Conservation (phyloP, 2,113 vertebrate genomes). For the Papio anubis region DNA sequence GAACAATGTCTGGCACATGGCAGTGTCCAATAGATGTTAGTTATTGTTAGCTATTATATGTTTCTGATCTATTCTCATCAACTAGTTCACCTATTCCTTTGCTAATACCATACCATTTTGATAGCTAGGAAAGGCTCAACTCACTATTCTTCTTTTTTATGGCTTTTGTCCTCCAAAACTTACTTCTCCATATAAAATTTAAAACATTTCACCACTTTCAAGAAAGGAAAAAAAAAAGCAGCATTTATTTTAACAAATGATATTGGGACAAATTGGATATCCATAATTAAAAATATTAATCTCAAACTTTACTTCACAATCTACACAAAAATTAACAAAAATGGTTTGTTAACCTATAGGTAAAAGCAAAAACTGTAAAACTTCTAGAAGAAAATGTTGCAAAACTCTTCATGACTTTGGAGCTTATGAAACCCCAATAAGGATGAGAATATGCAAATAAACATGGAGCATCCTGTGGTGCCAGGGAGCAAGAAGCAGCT, state of each 20-base stretch:
- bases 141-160: neutral
- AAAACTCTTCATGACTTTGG: neutral
- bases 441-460: too few species aligned
- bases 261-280: neutral
- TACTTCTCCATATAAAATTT: neutral
- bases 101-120: neutral
- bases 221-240: neutral
- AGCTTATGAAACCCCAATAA: neutral
- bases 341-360: too few species aligned
- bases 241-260: neutral
- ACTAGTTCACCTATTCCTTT: neutral
- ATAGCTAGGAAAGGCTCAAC: neutral
- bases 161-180: neutral
- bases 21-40: too few species aligned
- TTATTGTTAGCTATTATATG: fast-evolving
- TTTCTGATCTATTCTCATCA: neutral
- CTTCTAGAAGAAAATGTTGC: neutral
- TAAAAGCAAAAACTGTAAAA: neutral
- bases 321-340: too few species aligned
- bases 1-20: fast-evolving
- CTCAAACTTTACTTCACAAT: too few species aligned
- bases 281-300: too few species aligned
- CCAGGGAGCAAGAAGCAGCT: too few species aligned
- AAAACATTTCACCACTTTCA: constrained; percentile 4
- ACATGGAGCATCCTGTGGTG: neutral